Evolutionary conservation across 2,888 invertebrate species (phyloP), one percentile per base, ranked within the genome.

Genomic region (Netelia virgata): DNA sequence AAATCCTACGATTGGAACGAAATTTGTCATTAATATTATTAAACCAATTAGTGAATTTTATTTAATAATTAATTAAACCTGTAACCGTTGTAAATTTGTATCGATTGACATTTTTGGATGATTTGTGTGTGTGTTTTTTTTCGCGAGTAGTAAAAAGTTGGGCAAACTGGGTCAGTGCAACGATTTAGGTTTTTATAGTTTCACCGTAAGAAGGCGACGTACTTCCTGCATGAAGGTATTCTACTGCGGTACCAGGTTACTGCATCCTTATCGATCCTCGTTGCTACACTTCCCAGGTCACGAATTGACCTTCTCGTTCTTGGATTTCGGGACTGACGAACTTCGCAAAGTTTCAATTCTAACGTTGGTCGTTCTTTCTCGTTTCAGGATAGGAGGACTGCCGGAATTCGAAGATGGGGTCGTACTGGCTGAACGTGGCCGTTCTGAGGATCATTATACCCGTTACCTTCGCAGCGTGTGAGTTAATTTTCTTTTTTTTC

Each of bases 371-470:
- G 10, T 41, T 43, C 20, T 61, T 66, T 57, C 20, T 53, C 50
- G 78, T 91, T 91, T 75, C 88, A 91, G 91, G 88, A 85, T 88
- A 89, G 86, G 84, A 85, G 83, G 83, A 77, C 86, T 80, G 85
- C 55, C 87, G 82, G 81, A 68, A 85, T 85, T 79, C 74, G 86
- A 92, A 86, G 84, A 95, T 95, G 95, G 93, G 93, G 57, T 94
- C 93, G 82, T 94, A 94, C 88, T 93, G 94, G 91, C 88, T 95
- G 74, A 94, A 94, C 88, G 91, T 94, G 72, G 91, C 94, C 88
- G 92, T 95, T 59, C 91, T 95, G 90, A 93, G 95, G 91, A 91
- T 95, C 86, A 91, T 94, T 76, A 93, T 95, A 87, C 95, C 95
- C 78, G 89, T 94, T 81, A 92, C 95, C 84, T 93, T 95, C 66